Base-by-base conservation (phyloP, 2,113 vertebrate genomes). In the Alosa alosa region DNA sequence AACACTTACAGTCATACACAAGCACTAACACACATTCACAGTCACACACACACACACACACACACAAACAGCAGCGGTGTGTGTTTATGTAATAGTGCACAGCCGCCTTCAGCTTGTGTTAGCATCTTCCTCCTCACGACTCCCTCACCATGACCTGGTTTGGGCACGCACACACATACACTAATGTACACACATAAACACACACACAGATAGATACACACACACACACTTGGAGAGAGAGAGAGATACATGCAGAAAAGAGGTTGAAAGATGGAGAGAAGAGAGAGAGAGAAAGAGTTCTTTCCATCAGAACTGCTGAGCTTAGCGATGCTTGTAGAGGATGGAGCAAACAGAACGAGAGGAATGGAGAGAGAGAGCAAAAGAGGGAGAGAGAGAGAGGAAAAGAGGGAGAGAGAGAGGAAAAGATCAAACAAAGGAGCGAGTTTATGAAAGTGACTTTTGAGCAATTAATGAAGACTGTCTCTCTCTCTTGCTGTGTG, bases 91-190 rank as follows among this genome's bases (percentile, higher is more conserved):
- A 90, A 90, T 57, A 49, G 83, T 84, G 87, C 83, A 83, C 89
- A 88, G 82, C 86, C 86, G 83, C 86, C 89, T 86, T 89, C 88
- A 85, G 83, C 82, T 90, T 87, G 82, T 84, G 88, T 90, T 90
- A 90, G 86, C 86, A 89, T 89, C 89, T 85, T 87, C 89, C 86
- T 52, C 81, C 85, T 85, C 84, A 82, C 72, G n/a, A 85, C 86
- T 68, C 81, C 13, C 49, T 87, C 87, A 84, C 83, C 64, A 55
- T 88, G 86, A 89, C 88, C 88, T 84, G 89, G 82, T 90, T 88
- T 85, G 82, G 49, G 83, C 81, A 82, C 60, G 85, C 75, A 87
- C 84, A 41, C 72, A 78, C 25, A 78, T 7, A 72, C 64, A 72
- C n/a, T 6, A n/a, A 72, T 7, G 5, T 2, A 72, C n/a, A 11